A percentile compares a stretch with the other conserved stretches of the same genome.
These are phyloP conservation scores for Zosterops borbonicus DNA, from an alignment of 2,113 vertebrate genomes.

Conservation along the genomic window DNA sequence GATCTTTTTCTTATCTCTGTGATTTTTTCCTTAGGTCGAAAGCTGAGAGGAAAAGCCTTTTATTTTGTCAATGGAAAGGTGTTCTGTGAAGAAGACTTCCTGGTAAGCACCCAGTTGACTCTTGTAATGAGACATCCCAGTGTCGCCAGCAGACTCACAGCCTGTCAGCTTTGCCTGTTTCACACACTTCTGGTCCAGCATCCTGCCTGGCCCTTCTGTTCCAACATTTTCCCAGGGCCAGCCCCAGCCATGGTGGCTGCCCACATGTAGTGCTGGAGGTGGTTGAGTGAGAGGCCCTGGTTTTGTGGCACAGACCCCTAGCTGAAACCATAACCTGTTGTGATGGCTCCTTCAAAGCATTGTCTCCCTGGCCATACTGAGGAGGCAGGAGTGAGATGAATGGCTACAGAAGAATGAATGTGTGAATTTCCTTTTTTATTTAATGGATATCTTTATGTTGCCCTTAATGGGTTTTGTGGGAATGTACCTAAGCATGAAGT, in stretches of 20 bases:
- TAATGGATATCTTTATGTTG: neutral
- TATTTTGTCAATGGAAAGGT: slow-evolving; percentile 86
- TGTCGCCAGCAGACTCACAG: accelerated
- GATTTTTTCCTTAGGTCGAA: slow-evolving; percentile 74
- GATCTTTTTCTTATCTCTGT: neutral
- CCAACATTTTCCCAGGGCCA: neutral
- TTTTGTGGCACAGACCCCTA: neutral
- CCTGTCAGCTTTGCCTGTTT: neutral
- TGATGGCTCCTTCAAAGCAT: neutral
- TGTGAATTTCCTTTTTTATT: neutral
- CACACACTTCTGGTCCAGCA: neutral
- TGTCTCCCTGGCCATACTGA: neutral
- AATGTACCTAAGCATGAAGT: neutral
- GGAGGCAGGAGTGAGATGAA: neutral
- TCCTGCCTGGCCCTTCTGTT: neutral
- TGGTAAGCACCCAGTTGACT: slow-evolving; percentile 78
- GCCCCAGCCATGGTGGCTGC: neutral
- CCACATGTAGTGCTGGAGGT: neutral
- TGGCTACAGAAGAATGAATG: neutral
- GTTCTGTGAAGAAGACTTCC: slow-evolving; percentile 94
- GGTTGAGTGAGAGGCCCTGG: neutral
- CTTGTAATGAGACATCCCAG: neutral
- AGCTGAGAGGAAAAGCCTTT: slow-evolving; percentile 86
- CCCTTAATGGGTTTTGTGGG: neutral
- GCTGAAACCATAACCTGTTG: neutral